phyloP scores from a whole-genome alignment of 2,113 vertebrate species.

The Gymnogyps californianus region DNA sequence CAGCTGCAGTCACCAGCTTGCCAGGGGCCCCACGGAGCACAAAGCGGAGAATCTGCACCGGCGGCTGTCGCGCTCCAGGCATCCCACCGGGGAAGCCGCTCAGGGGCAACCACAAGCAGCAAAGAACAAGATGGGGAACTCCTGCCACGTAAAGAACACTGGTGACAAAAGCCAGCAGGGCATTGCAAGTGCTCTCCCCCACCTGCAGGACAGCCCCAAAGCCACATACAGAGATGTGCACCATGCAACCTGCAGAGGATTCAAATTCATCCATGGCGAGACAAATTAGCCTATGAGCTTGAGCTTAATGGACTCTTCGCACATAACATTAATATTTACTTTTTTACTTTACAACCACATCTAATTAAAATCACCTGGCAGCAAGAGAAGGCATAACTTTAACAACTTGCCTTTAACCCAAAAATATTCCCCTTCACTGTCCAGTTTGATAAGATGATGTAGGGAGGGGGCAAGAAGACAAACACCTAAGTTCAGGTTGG shows the following conservation, averaged over 20 bases:
- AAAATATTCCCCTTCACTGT: neutral
- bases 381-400: neutral
- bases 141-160: neutral
- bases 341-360: neutral
- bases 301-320: neutral
- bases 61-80: fast-evolving
- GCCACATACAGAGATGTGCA: neutral
- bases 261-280: neutral
- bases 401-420: neutral
- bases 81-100: neutral
- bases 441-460: neutral
- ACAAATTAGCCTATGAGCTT: neutral
- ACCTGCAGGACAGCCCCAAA: neutral
- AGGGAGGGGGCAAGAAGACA: neutral
- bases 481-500: neutral
- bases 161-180: neutral
- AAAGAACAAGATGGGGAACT: neutral
- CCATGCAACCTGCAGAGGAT: neutral
- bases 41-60: neutral
- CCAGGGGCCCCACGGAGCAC: neutral
- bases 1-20: neutral
- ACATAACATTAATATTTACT: neutral
- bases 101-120: neutral
- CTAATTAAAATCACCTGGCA: neutral
- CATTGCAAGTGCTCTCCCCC: neutral